Evolutionary conservation across 2,113 vertebrate species (phyloP).

Genomic region (Cinclus mexicanus): DNA sequence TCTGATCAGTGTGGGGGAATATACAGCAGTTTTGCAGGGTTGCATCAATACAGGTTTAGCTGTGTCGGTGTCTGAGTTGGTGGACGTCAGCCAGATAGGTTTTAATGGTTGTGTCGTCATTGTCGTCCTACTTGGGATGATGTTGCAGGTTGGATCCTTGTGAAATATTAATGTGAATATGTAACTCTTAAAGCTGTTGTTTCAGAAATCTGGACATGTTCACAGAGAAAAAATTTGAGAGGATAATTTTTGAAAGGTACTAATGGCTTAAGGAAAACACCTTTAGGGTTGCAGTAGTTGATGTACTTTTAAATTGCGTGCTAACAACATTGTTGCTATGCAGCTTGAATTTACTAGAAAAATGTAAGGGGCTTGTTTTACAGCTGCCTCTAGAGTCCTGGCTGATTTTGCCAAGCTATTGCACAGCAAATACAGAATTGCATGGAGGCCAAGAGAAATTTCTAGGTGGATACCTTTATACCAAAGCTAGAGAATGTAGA

Average conservation of each 20-base stretch:
- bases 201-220: not conserved
- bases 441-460: not conserved
- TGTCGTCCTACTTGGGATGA: constrained; percentile 38
- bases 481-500: not conserved
- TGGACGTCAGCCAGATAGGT: constrained; percentile 8
- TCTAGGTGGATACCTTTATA: not conserved
- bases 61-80: not conserved
- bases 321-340: not conserved
- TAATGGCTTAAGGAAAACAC: not conserved
- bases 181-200: not conserved
- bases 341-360: not conserved
- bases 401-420: not conserved
- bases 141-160: constrained; percentile 41
- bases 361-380: not conserved
- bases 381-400: not conserved
- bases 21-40: not conserved
- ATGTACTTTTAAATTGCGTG: not conserved
- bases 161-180: constrained; percentile 23
- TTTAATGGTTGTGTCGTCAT: constrained; percentile 42
- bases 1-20: not conserved
- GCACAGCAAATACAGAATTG: not conserved
- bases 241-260: not conserved
- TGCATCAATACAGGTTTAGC: not conserved
- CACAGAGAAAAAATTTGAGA: not conserved
- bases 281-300: not conserved